Conservation (phyloP, 1,140 invertebrate genomes). For the Neodiprion pinetum region DNA sequence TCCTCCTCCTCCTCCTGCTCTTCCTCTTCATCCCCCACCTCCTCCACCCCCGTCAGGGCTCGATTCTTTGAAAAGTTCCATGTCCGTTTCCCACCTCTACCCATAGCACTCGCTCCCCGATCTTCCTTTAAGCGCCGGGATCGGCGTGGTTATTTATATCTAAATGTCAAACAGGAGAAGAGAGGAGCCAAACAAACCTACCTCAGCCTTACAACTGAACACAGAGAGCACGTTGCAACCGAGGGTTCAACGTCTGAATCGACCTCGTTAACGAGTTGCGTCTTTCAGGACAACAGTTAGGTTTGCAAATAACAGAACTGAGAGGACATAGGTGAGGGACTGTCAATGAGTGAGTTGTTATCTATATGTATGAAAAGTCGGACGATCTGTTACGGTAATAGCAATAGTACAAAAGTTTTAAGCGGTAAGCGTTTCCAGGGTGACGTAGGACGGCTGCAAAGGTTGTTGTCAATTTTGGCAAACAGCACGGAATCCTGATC, state of each 20-base stretch:
- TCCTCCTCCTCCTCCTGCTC: slow-evolving; percentile 9
- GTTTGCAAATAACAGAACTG: not conserved
- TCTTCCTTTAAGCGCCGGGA: slow-evolving; percentile 48
- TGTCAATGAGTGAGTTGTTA: too few species aligned
- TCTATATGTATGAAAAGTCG: too few species aligned
- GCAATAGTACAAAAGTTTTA: too few species aligned
- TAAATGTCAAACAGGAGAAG: slow-evolving; percentile 27
- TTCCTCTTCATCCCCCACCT: slow-evolving; percentile 42
- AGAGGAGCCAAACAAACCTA: not conserved
- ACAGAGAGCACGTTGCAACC: not conserved
- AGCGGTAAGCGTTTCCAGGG: too few species aligned
- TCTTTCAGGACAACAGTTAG: not conserved
- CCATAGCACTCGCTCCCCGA: slow-evolving; percentile 37
- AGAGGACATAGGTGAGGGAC: too few species aligned
- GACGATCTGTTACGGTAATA: too few species aligned
- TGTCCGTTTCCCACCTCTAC: slow-evolving; percentile 22
- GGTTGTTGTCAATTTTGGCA: too few species aligned
- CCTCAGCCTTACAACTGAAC: not conserved
- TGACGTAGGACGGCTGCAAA: too few species aligned
- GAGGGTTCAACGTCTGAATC: not conserved
- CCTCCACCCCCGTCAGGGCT: slow-evolving; percentile 40
- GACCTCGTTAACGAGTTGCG: not conserved
- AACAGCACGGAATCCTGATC: too few species aligned
- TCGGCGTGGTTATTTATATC: slow-evolving; percentile 60
- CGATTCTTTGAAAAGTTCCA: slow-evolving; percentile 37